Base-by-base conservation (phyloP, 2,797 vertebrate genomes). In the Sphenodon punctatus region DNA sequence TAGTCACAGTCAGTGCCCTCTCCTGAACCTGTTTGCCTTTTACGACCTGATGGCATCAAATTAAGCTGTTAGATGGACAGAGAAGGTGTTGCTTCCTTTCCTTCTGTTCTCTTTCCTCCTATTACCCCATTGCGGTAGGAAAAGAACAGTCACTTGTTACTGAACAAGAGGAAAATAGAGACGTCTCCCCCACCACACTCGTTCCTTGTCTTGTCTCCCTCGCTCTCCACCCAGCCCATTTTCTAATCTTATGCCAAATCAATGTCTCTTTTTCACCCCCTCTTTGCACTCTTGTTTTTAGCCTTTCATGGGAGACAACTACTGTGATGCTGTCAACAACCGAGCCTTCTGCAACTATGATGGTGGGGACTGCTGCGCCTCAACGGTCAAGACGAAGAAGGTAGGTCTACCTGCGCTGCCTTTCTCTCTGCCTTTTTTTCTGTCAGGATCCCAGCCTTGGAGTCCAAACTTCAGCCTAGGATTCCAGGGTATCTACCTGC, bases 321-420 rank as follows among this genome's bases (percentile, higher is more conserved):
- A 99, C 95, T 99, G 99, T 93, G 99, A 99, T 84, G 95, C 97
- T 69, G 95, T 97, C 93, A 99, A 99, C 96, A 99, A 99, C 94
- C 95, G 98, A 96, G 99, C 98, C 88, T 99, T 99, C 95, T 99
- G 99, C 91, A 98, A 97, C 95, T 99, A 99, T 0, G 99, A 99
- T 10, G 98, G 98, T 73, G 98, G 98, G 61, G 99, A 99, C 87
- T 99, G 99, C 96, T 99, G 99, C 7, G 95, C 97, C 78, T 99
- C 98, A 69, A 99, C 98, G 12, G 98, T 99, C 94, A 99, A 99
- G 94, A 98, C 97, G 84, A 99, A 99, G 95, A 98, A 97, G 97
- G 98, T 98, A 92, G n/a, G n/a, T n/a, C n/a, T n/a, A n/a, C n/a
- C n/a, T n/a, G n/a, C n/a, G n/a, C n/a, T n/a, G n/a, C n/a, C n/a